Evolutionary conservation across 2,888 invertebrate species (phyloP).

Genomic region (Orchestes rusci): DNA sequence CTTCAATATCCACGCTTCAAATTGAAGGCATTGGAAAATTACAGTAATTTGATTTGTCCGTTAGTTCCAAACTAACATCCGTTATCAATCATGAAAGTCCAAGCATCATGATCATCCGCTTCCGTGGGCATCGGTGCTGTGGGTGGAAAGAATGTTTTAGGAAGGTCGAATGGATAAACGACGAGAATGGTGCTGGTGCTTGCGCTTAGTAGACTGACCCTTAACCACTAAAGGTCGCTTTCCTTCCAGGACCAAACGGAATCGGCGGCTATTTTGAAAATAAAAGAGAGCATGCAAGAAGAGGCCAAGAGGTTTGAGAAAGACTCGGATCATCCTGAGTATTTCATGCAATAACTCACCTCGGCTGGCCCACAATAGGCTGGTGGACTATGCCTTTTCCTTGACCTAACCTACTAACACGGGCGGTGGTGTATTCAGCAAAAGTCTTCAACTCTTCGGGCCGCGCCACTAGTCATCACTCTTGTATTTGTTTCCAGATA

Average conservation of each 20-base stretch:
- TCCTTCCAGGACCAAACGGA: conserved; percentile 79
- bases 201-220: conserved; percentile 44
- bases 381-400: conserved; percentile 41
- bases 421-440: conserved; percentile 46
- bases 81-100: no score
- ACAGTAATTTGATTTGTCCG: no score
- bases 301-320: conserved; percentile 99
- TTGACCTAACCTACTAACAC: conserved; percentile 41
- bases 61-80: no score
- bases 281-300: conserved; percentile 99
- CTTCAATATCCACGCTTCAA: no score
- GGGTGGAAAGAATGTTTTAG: conserved; percentile 1
- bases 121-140: no score
- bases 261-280: conserved; percentile 99
- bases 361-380: conserved; percentile 42
- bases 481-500: conserved; percentile 46
- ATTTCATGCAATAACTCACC: conserved; percentile 86
- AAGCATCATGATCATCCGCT: no score
- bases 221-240: conserved; percentile 48
- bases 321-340: conserved; percentile 94
- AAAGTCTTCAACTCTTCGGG: conserved; percentile 42
- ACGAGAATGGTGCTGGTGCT: conserved; percentile 27
- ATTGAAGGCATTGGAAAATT: no score
- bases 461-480: conserved; percentile 40
- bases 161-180: conserved; percentile 15